Base-by-base conservation (phyloP, 2,113 vertebrate species). In the Bujurquina vittata region DNA sequence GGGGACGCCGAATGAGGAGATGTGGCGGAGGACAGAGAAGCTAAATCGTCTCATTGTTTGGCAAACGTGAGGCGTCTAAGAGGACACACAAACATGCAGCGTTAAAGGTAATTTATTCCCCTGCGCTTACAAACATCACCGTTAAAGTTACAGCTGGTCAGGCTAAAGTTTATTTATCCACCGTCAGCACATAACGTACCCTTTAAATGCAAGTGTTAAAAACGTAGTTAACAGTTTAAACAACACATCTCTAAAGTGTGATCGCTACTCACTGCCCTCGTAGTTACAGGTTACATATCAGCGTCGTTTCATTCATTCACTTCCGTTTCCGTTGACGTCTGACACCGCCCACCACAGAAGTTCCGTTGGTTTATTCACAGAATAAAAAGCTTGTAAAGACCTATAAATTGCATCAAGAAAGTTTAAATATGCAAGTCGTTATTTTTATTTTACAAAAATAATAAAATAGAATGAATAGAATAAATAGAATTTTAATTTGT, bases 281-380 rank as follows among this genome's bases (percentile, higher is more conserved):
- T 10, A 37, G 37, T 61, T 60, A 52, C 67, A 37, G 62, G 54
- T 84, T 72, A 85, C 43, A 58, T 63, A 14, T 49, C 59, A 14
- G 20, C 26, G 20, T 4, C 22, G n/a, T 54, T 74, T 65, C n/a
- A 86, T 73, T 86, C 74, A 82, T 65, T 69, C 20, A 11, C 63
- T 90, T 94, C 88, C 91, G 88, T 61, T 93, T 92, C 92, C 93
- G 88, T 31, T 91, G 78, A 89, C 90, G 88, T 78, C 18, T 0
- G 10, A 0, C 22, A 2, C 23, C 46, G 29, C 63, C 78, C 76
- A 61, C n/a, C 0, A 49, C 7, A 33, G 22, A 2, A 20, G 1
- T 85, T 86, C 80, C 77, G 73, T 31, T 40, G 29, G 26, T 52
- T 80, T 0, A 8, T 75, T 46, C 46, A 3, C 11, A 7, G 17